Conservation (phyloP, 2,797 vertebrate species). For the Anomalospiza imberbis region DNA sequence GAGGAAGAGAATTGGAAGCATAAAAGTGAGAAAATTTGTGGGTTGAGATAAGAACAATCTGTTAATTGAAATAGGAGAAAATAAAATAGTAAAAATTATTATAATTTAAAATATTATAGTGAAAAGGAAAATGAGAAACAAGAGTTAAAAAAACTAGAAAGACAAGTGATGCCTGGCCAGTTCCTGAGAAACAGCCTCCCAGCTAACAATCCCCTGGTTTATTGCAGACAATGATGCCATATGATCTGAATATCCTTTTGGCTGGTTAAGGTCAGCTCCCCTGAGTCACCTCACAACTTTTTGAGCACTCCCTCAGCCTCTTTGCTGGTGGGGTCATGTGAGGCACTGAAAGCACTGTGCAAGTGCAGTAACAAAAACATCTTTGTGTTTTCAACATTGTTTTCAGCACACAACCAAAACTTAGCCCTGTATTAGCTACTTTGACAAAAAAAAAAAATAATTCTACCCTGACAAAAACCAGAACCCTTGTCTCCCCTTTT, state of each 20-base stretch:
- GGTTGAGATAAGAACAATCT: background rate
- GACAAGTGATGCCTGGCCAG: background rate
- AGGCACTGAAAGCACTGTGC: fast-evolving
- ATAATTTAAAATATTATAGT: background rate
- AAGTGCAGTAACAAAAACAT: background rate
- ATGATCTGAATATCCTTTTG: background rate
- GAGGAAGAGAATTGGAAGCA: background rate
- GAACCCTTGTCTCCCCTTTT: background rate
- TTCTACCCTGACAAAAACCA: fast-evolving
- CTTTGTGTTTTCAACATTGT: background rate
- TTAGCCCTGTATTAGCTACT: background rate
- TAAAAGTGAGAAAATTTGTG: background rate
- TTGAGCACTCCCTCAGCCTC: background rate
- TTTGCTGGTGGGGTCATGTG: background rate
- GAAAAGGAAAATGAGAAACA: background rate
- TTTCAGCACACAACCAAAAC: background rate
- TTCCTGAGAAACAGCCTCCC: background rate
- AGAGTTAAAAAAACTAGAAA: background rate
- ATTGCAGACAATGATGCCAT: background rate
- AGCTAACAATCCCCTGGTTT: background rate
- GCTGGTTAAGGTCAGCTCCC: background rate
- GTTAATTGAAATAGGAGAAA: background rate
- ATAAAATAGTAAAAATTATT: background rate
- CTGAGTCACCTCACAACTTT: background rate
- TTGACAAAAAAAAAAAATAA: background rate